These are phyloP conservation scores for Penelope pileata DNA, from an alignment of 2,113 vertebrate species.

Conservation along the genomic window DNA sequence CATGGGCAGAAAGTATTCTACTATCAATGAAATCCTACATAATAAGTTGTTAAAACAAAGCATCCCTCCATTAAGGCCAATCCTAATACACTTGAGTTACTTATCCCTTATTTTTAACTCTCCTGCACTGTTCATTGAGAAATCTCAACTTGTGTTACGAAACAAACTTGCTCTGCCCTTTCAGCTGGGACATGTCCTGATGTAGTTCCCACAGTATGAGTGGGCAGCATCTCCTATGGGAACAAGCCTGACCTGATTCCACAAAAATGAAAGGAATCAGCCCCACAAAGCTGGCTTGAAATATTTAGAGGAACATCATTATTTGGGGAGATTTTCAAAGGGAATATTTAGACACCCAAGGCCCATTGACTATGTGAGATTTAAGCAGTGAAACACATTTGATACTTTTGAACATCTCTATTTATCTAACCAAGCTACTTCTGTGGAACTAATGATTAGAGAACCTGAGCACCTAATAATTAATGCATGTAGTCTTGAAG, in stretches of 20 bases:
- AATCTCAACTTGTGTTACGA: neutral
- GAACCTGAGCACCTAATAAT: slow-evolving; percentile 39
- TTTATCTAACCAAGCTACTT: slow-evolving; percentile 53
- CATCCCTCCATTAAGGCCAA: neutral
- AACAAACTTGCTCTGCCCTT: neutral
- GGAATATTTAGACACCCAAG: slow-evolving; percentile 34
- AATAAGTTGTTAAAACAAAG: neutral
- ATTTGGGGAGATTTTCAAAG: slow-evolving; percentile 38
- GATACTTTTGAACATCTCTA: slow-evolving; percentile 43
- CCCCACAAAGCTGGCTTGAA: neutral
- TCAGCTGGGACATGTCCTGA: neutral
- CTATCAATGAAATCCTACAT: neutral
- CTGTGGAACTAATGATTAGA: slow-evolving; percentile 40
- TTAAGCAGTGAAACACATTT: slow-evolving; percentile 29
- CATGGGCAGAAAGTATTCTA: neutral
- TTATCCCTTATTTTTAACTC: neutral
- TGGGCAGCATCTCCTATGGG: neutral
- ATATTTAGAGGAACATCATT: slow-evolving; percentile 1
- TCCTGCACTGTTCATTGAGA: neutral
- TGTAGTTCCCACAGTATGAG: neutral
- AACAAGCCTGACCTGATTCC: neutral
- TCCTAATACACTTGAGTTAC: neutral
- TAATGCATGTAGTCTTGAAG: neutral
- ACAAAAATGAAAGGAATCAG: neutral
- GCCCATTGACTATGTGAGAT: slow-evolving; percentile 30